These are phyloP conservation scores for Xiphias gladius DNA, from an alignment of 2,113 vertebrate genomes.

Conservation along the genomic window DNA sequence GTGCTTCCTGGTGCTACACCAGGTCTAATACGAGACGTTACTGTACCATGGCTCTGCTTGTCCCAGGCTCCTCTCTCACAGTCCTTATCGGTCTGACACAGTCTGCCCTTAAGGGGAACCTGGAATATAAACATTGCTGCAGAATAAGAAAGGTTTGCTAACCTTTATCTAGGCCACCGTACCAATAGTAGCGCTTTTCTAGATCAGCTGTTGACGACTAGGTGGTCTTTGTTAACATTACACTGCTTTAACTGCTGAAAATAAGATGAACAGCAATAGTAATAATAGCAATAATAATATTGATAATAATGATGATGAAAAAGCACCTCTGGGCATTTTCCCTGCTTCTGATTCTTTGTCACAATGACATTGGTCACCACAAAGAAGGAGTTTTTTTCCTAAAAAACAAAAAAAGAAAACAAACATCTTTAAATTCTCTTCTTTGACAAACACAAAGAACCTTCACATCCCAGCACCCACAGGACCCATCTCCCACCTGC, in stretches of 20 bases:
- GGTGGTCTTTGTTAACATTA: too few relatives aligned
- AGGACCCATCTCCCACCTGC: conserved; percentile 68
- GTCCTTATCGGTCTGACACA: conserved; percentile 79
- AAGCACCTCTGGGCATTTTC: conserved; percentile 84
- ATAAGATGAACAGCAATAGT: too few relatives aligned
- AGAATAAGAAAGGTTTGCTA: conserved; percentile 19
- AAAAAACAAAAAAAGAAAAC: not conserved
- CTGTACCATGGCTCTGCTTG: conserved; percentile 85
- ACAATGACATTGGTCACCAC: conserved; percentile 85
- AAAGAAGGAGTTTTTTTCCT: conserved; percentile 87
- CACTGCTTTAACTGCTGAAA: too few relatives aligned
- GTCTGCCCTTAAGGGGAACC: conserved; percentile 63
- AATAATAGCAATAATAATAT: not conserved
- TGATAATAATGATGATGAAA: not conserved
- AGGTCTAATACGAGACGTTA: not conserved
- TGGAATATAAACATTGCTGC: conserved; percentile 58
- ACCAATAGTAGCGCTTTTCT: not conserved
- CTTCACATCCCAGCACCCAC: not conserved
- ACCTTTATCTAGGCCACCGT: not conserved
- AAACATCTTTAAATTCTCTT: rapidly evolving
- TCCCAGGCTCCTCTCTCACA: conserved; percentile 82
- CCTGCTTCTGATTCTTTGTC: conserved; percentile 83
- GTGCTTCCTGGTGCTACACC: too few relatives aligned
- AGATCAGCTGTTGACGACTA: not conserved
- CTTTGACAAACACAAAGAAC: not conserved